Base-by-base conservation (phyloP, 2,797 vertebrate species). In the Syngnathus acus region DNA sequence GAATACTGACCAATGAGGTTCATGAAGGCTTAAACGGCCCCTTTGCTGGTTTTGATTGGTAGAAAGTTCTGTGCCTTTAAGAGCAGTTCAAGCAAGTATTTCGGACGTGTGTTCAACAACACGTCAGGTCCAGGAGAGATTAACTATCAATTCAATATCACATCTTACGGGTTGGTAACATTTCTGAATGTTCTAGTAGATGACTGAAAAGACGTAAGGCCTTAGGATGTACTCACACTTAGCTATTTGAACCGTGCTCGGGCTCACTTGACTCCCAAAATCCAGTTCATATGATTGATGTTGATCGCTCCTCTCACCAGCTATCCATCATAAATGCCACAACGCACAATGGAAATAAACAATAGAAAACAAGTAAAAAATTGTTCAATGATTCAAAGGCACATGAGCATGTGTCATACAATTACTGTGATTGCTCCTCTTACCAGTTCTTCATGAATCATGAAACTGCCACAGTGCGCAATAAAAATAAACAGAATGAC, bases 31-130 rank as follows among this genome's bases (percentile, higher is more conserved):
- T 82, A 67, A 87, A 81, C 14, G 79, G 78, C 77, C 85, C 81
- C 70, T 80, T 66, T 90, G 90, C 91, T 92, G 90, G 91, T 92
- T 91, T 90, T 78, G 68, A 83, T 86, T 65, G 14, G 72, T 81
- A 69, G 78, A 66, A 72, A 76, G 72, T 84, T 87, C 83, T 78
- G 77, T 86, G 84, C 86, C 82, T 83, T 78, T 84, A 74, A 76
- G 81, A 84, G 68, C 71, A 65, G 72, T 81, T 85, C 72, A 88
- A 81, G 84, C 86, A 74, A 78, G 68, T 87, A 86, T 92, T 91
- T 89, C 91, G 91, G 89, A 91, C 85, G 75, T 82, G 85, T 84
- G 82, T 83, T 82, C 75, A 69, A 86, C 73, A 82, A 89, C 83
- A 87, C 84, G 72, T 43, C 0, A 8, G 4, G 40, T 43, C 60